Evolutionary conservation across 2,888 invertebrate genomes (phyloP).

Genomic region (Mechanitis messenoides): DNA sequence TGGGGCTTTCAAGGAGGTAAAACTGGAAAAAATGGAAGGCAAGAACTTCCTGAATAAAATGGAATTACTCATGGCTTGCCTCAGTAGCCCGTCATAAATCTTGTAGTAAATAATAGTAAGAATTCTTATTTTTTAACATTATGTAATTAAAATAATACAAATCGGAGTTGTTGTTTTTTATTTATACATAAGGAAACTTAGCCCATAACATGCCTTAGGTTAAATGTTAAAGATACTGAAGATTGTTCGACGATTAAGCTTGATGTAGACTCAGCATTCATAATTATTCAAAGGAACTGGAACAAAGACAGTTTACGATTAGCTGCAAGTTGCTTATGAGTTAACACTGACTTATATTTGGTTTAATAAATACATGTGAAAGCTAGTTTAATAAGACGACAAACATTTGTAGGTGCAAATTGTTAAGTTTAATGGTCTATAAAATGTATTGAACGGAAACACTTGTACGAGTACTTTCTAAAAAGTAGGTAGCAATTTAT

Average conservation of each 20-base stretch:
- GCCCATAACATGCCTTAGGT: slow-evolving; percentile 69
- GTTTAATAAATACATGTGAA: too few species aligned
- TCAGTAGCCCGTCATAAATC: slow-evolving; percentile 81
- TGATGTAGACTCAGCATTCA: slow-evolving; percentile 52
- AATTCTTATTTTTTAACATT: slow-evolving; percentile 18
- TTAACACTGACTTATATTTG: neutral
- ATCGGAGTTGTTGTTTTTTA: slow-evolving; percentile 46
- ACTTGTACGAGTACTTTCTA: too few species aligned
- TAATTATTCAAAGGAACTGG: slow-evolving; percentile 61
- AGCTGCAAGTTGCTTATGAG: neutral
- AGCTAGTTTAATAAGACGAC: too few species aligned
- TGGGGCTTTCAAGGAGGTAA: slow-evolving; percentile 92
- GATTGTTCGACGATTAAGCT: slow-evolving; percentile 68
- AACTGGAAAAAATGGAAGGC: slow-evolving; percentile 96
- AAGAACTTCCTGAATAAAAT: slow-evolving; percentile 97
- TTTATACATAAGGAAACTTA: slow-evolving; percentile 65
- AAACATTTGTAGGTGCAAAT: too few species aligned
- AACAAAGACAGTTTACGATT: slow-evolving; percentile 37
- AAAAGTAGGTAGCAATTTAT: too few species aligned
- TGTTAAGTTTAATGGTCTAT: too few species aligned
- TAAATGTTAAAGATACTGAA: slow-evolving; percentile 74
- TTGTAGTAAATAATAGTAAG: slow-evolving; percentile 23
- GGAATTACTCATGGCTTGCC: slow-evolving; percentile 95
- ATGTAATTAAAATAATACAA: slow-evolving; percentile 36
- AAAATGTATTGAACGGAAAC: too few species aligned